phyloP scores from a whole-genome alignment of 2,797 vertebrate species.

The Gallinago nigripennis region DNA sequence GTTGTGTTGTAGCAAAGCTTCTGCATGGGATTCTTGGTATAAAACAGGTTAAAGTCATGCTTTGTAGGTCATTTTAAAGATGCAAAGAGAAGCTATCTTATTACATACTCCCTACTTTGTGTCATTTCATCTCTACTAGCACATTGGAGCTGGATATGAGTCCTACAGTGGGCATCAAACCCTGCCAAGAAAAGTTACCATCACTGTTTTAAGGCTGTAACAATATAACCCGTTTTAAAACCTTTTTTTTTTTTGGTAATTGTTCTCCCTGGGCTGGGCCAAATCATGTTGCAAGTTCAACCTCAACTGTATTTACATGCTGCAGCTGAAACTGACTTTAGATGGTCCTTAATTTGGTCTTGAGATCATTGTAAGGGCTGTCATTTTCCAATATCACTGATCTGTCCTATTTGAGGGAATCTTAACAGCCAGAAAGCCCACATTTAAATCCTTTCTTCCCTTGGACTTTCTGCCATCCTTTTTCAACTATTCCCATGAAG shows the following conservation, averaged over 20 bases:
- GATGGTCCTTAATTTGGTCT: background rate
- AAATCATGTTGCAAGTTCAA: background rate
- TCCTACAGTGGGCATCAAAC: background rate
- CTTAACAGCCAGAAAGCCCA: background rate
- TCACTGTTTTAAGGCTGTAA: background rate
- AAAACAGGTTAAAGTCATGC: background rate
- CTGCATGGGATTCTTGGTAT: background rate
- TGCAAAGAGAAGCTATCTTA: background rate
- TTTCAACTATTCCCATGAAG: background rate
- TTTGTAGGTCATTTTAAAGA: background rate
- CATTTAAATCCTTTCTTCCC: background rate
- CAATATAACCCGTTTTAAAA: background rate
- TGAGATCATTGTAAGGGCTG: background rate
- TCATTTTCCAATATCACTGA: background rate
- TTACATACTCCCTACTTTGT: background rate
- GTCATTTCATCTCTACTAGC: background rate
- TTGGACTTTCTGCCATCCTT: background rate
- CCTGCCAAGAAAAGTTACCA: background rate
- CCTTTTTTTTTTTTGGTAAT: background rate
- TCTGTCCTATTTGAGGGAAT: background rate
- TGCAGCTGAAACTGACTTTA: background rate
- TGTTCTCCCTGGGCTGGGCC: background rate
- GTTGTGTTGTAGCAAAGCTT: background rate
- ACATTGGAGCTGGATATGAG: background rate
- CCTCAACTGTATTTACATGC: background rate